Base-by-base conservation (phyloP, 2,113 vertebrate genomes). In the Oreotragus oreotragus region DNA sequence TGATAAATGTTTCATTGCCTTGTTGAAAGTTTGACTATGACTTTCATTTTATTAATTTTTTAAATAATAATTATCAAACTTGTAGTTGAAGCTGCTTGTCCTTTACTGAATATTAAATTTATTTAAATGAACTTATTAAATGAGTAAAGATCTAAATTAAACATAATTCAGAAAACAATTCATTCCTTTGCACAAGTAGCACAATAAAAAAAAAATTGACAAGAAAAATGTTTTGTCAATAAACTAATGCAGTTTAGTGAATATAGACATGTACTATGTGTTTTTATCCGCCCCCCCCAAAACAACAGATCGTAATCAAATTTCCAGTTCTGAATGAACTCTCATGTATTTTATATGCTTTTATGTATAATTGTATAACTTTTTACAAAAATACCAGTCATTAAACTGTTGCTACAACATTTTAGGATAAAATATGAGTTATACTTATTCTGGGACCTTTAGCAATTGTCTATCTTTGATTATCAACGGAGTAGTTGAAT, bases 51-150 rank as follows among this genome's bases (percentile, higher is more conserved):
- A 91, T 73, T 94, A 84, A 51, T 43, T 94, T 97, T 95, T 94
- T 0, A 80, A 95, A 94, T 90, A 79, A 95, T 83, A 89, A 85
- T 85, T 88, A 58, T 60, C 77, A 88, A 88, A 97, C 80, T 88
- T 97, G 92, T 97, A 97, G n/a, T 97, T 95, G 96, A 97, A 98
- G 90, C 97, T 98, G 94, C 97, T 98, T 98, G 88, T 97, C 96
- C 88, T 91, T 96, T 95, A 95, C 97, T 83, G n/a, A 95, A 93
- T 96, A 95, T 94, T 94, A 87, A 97, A 95, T 64, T 97, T 97
- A 96, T 98, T 97, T 98, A 97, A 98, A 97, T 96, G 90, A 96
- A 97, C 93, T 98, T 96, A 96, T 97, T 94, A 96, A 94, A 95
- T 92, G 92, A 83, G 30, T 97, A 92, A 96, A 96, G 90, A 70